phyloP scores from a whole-genome alignment of 2,888 invertebrate species.

The Acanthococcus lagerstroemiae region DNA sequence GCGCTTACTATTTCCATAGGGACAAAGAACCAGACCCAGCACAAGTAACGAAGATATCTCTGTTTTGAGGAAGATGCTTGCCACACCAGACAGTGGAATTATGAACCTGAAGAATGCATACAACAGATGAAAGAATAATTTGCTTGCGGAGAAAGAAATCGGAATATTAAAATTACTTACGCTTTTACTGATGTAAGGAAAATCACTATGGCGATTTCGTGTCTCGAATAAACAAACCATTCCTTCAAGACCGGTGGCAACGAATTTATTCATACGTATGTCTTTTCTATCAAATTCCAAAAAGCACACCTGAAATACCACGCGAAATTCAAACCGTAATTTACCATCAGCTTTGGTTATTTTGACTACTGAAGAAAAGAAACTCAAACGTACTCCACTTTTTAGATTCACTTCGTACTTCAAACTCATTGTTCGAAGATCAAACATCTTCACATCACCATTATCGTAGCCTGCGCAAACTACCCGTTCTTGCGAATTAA shows the following conservation, averaged over 20 bases:
- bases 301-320: slow-evolving; percentile 55
- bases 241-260: slow-evolving; percentile 82
- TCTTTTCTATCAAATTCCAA: slow-evolving; percentile 87
- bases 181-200: slow-evolving; percentile 53
- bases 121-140: neutral
- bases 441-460: slow-evolving; percentile 90
- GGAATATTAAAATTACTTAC: slow-evolving; percentile 46
- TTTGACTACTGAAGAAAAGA: neutral
- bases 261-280: slow-evolving; percentile 89
- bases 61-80: slow-evolving; percentile 83
- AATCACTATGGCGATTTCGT: slow-evolving; percentile 76
- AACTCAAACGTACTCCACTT: slow-evolving; percentile 59
- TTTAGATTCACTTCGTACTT: slow-evolving; percentile 86
- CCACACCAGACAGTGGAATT: slow-evolving; percentile 81
- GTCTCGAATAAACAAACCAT: slow-evolving; percentile 83
- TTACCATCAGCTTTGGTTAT: no score
- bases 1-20: slow-evolving; percentile 88
- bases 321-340: no score
- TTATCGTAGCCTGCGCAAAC: slow-evolving; percentile 92
- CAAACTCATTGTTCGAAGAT: slow-evolving; percentile 69
- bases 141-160: no score
- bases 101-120: slow-evolving; percentile 39
- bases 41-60: slow-evolving; percentile 82
- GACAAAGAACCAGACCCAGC: slow-evolving; percentile 83
- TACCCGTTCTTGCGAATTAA: slow-evolving; percentile 71